Percentiles rank a stretch among this genome's conserved stretches.
These are phyloP conservation scores for Protosalanx chinensis DNA, from an alignment of 2,797 vertebrate genomes.

Conservation along the genomic window DNA sequence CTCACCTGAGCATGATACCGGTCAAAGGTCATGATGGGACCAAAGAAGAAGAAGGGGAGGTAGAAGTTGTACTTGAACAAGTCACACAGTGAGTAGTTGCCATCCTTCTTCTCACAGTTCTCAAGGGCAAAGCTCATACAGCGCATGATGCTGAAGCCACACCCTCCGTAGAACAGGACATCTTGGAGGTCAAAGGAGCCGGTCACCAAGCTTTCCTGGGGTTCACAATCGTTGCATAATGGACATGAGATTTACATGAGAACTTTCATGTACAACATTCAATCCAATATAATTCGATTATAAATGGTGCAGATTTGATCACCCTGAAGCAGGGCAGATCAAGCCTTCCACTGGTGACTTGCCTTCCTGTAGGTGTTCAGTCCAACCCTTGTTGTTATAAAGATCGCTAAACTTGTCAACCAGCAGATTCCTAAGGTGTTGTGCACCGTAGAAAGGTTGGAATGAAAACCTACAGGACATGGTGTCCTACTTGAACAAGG, in stretches of 20 bases:
- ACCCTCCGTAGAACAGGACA: conserved; percentile 91
- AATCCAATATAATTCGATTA: background rate
- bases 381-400: no score
- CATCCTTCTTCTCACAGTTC: conserved; percentile 82
- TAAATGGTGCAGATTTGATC: background rate
- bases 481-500: no score
- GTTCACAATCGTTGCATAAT: background rate
- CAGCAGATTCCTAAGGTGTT: no score
- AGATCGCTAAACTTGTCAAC: no score
- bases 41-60: conserved; percentile 99
- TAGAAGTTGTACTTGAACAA: conserved; percentile 99
- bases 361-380: no score
- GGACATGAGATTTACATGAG: background rate
- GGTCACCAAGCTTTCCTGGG: conserved; percentile 83
- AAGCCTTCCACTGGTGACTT: no score
- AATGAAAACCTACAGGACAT: no score
- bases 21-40: conserved; percentile 96
- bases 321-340: background rate
- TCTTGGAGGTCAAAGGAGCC: conserved; percentile 91
- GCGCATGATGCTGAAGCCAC: conserved; percentile 89
- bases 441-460: no score
- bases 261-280: no score
- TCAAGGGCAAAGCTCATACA: conserved; percentile 95
- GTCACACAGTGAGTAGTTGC: conserved; percentile 84
- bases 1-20: conserved; percentile 87